Evolutionary conservation across 2,797 vertebrate genomes (phyloP), one percentile per base, ranked within the genome.

Genomic region (Melopsittacus undulatus): DNA sequence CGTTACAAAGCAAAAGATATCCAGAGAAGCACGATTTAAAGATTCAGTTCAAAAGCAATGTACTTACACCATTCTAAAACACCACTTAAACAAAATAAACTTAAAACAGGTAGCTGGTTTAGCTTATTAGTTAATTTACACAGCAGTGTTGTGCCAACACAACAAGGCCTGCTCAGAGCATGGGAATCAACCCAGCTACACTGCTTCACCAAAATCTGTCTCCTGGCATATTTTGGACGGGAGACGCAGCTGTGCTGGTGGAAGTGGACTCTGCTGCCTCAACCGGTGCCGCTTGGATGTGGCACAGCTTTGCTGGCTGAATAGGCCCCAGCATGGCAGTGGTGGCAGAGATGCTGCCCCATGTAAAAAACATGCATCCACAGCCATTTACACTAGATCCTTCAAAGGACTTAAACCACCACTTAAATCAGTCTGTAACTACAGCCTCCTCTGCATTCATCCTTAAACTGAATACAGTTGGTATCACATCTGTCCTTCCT

Each of bases 1-100:
- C 30, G 51, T 83, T 81, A 94, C 68, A 66, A 92, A 94, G 75
- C 36, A 79, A 85, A 95, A 95, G 12, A 32, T 34, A n/a, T 3
- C 22, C 16, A 64, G 26, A 64, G 56, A 92, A 66, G 61, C 13
- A 34, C 72, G 57, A 46, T 30, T 22, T 34, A 61, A 92, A 52
- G 11, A 52, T 63, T 57, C 17, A 1, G 30, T 46, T 34, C 66
- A 61, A 69, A 30, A 84, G 11, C 21, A 46, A n/a, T 4, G 7
- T 49, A n/a, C 34, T 77, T 34, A 51, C 0, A 0, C 29, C 38
- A 38, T 20, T 21, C 11, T 54, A 59, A 66, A 95, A 78, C 27
- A 11, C 17, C 59, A n/a, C 38, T 80, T 57, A 72, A 79, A 46
- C n/a, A 92, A 88, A 74, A 12, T 7, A 23, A 87, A 77, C 7